Percentiles rank a stretch among this genome's conserved stretches.
phyloP scores from a whole-genome alignment of 2,888 invertebrate species.

The Phoenoteleia sp. region DNA sequence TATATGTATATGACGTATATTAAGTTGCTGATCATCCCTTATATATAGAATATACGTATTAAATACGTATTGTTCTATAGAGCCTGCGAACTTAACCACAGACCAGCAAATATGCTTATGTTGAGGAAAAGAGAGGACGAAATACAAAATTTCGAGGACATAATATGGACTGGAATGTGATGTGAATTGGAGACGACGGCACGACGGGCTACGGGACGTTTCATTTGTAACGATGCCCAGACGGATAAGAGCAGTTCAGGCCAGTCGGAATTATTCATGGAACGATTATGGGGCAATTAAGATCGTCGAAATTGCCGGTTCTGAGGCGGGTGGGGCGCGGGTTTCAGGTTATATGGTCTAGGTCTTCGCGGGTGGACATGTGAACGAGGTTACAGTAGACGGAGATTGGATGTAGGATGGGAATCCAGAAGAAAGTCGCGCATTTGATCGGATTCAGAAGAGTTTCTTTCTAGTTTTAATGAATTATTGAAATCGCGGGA shows the following conservation, averaged over 20 bases:
- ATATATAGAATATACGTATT: too few relatives aligned
- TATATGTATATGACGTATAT: too few relatives aligned
- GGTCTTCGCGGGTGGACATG: slow-evolving; percentile 20
- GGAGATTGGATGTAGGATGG: neutral
- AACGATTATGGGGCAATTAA: slow-evolving; percentile 57
- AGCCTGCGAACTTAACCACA: too few relatives aligned
- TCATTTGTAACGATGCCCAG: slow-evolving; percentile 33
- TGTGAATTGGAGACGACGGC: slow-evolving; percentile 20
- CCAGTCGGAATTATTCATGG: slow-evolving; percentile 41
- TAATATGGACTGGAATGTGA: slow-evolving; percentile 18
- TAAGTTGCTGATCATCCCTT: too few relatives aligned
- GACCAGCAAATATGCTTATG: slow-evolving; percentile 45
- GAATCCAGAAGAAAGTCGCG: neutral
- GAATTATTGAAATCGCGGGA: too few relatives aligned
- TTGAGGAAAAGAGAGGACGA: slow-evolving; percentile 35
- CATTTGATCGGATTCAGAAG: neutral
- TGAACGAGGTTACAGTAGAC: slow-evolving; percentile 37
- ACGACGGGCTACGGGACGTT: slow-evolving; percentile 44
- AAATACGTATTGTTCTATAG: too few relatives aligned
- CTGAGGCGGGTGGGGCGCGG: slow-evolving; percentile 6
- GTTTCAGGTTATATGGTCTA: slow-evolving; percentile 26
- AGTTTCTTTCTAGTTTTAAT: too few relatives aligned
- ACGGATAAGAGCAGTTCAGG: slow-evolving; percentile 28
- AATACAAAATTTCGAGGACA: slow-evolving; percentile 43
- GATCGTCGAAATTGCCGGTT: slow-evolving; percentile 30